Conservation (phyloP, 1,140 invertebrate genomes). For the Ruditapes philippinarum region DNA sequence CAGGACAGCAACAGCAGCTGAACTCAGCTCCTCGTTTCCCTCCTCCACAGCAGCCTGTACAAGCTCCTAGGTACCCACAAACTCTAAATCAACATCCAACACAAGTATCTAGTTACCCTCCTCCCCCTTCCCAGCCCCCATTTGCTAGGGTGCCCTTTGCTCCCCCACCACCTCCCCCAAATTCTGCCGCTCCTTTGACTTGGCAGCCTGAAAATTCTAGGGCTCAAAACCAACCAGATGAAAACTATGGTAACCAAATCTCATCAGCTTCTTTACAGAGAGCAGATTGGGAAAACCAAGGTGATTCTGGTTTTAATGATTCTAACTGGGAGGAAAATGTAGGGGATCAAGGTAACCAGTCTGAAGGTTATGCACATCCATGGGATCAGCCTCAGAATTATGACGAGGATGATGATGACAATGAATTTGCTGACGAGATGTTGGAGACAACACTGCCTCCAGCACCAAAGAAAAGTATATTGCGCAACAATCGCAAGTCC, state of each 20-base stretch:
- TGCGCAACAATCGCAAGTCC: slow-evolving; percentile 46
- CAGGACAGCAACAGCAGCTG: neutral
- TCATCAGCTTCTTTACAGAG: neutral
- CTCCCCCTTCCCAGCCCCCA: neutral
- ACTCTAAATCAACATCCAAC: neutral
- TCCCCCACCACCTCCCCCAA: slow-evolving; percentile 44
- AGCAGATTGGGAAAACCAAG: slow-evolving; percentile 28
- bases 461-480: slow-evolving; percentile 48
- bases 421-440: slow-evolving; percentile 38
- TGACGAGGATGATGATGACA: slow-evolving; percentile 60
- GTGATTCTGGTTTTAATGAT: neutral
- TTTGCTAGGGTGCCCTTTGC: neutral
- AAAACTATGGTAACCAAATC: slow-evolving; percentile 21
- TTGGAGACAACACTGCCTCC: neutral
- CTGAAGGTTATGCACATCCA: slow-evolving; percentile 41
- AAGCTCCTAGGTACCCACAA: neutral
- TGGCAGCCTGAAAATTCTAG: slow-evolving; percentile 46
- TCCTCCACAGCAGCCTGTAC: neutral
- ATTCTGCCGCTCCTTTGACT: neutral
- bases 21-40: neutral
- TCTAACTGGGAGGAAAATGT: slow-evolving; percentile 1
- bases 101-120: neutral
- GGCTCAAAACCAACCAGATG: neutral
- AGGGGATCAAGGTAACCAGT: neutral
- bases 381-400: slow-evolving; percentile 61